These are phyloP conservation scores for Thymallus thymallus DNA, from an alignment of 2,113 vertebrate species.

Conservation along the genomic window DNA sequence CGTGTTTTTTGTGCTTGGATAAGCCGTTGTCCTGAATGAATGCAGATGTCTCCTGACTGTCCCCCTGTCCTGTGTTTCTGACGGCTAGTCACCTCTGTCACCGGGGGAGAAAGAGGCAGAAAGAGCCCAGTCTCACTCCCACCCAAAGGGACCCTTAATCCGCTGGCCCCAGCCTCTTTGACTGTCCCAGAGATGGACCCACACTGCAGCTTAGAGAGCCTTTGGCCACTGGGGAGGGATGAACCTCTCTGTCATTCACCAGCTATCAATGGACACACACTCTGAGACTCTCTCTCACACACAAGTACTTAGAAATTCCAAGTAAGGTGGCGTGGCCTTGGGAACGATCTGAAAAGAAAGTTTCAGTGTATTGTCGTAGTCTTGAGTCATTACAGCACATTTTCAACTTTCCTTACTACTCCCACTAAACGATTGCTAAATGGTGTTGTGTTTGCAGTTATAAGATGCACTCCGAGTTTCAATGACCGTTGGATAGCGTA, in stretches of 20 bases:
- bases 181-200: conserved; percentile 65
- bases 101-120: conserved; percentile 37
- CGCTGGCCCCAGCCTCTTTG: conserved; percentile 58
- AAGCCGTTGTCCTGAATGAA: conserved; percentile 91
- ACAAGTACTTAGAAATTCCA: conserved; percentile 5
- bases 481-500: conserved; percentile 13
- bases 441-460: conserved; percentile 20
- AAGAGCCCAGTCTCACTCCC: conserved; percentile 64
- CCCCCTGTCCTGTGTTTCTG: conserved; percentile 66
- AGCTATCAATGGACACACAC: conserved; percentile 64
- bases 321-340: conserved; percentile 13
- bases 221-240: conserved; percentile 64
- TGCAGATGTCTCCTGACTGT: conserved; percentile 92
- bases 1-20: conserved; percentile 84
- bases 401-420: neutral
- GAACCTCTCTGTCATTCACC: conserved; percentile 71
- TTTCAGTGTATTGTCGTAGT: conserved; percentile 55
- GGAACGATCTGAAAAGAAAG: conserved; percentile 49
- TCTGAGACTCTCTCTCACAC: conserved; percentile 7
- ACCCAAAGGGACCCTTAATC: conserved; percentile 67
- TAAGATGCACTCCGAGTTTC: conserved; percentile 29
- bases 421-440: neutral
- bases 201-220: conserved; percentile 58
- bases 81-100: conserved; percentile 70
- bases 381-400: conserved; percentile 7